Percentiles rank a stretch among this genome's conserved stretches.
Conservation (phyloP, 2,113 vertebrate species). For the Heptranchias perlo region DNA sequence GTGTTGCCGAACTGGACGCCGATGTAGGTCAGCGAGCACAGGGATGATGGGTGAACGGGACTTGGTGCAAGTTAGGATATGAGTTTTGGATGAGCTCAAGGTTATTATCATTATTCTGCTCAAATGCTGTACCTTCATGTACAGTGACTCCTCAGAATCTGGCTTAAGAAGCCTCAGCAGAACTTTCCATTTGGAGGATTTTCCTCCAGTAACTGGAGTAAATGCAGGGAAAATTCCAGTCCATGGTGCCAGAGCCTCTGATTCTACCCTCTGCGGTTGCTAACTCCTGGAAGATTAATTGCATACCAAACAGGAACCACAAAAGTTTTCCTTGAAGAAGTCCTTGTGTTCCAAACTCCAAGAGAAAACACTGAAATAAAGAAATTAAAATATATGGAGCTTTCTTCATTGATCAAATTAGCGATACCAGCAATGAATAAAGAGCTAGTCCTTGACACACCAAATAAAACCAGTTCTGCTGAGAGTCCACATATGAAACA, state of each 20-base stretch:
- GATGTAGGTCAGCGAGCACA: no score
- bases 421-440: neutral
- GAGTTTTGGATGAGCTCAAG: no score
- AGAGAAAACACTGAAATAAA: neutral
- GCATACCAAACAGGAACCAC: no score
- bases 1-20: no score
- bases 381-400: neutral
- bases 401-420: neutral
- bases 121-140: neutral
- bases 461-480: neutral
- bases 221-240: neutral
- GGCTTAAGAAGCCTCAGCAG: neutral
- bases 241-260: slow-evolving; percentile 26
- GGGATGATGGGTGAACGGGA: no score
- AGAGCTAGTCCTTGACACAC: no score
- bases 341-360: neutral
- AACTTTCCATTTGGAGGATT: neutral
- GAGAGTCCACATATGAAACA: neutral
- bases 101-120: neutral
- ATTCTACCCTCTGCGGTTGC: slow-evolving; percentile 29
- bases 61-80: no score
- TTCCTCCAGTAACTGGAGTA: neutral
- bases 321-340: neutral
- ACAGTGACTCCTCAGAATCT: neutral
- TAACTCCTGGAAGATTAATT: neutral